phyloP scores from a whole-genome alignment of 37 sponge, comb jelly and placozoan genomes.

The Eunapius fragilis region DNA sequence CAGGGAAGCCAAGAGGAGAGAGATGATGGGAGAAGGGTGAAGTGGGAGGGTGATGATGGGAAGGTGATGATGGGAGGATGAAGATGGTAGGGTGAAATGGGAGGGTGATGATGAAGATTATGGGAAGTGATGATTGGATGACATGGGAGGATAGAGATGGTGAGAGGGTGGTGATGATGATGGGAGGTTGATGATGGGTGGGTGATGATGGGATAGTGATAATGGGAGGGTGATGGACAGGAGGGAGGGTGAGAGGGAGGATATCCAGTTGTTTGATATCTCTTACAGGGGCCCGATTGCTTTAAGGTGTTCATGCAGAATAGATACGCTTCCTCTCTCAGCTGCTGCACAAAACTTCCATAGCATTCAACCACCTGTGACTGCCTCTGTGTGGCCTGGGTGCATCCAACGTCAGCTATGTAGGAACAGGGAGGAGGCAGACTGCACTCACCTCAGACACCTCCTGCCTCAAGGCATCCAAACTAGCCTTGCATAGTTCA shows the following conservation, averaged over 20 bases:
- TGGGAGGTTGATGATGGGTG: neutral
- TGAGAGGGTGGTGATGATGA: neutral
- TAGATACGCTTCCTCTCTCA: neutral
- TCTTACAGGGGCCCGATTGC: neutral
- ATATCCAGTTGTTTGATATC: neutral
- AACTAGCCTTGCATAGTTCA: conserved; percentile 11
- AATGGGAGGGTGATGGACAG: no score
- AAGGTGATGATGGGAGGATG: conserved; percentile 1
- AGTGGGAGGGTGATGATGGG: neutral
- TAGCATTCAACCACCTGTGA: conserved; percentile 3
- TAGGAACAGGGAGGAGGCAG: neutral
- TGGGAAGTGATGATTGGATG: neutral
- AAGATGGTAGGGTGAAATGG: neutral
- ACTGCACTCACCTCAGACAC: conserved; percentile 1
- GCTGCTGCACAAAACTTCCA: neutral
- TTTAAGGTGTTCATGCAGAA: neutral
- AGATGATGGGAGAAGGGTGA: neutral
- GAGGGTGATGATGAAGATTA: neutral
- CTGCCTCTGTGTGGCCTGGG: conserved; percentile 17
- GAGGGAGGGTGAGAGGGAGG: neutral
- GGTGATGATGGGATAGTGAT: neutral
- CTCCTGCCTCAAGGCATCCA: conserved; percentile 21
- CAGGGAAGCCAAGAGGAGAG: neutral
- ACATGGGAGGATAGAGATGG: neutral
- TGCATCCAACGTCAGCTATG: neutral